Percentiles rank a stretch among this genome's conserved stretches.
Evolutionary conservation across 2,797 vertebrate genomes (phyloP).

Genomic region (Perodicticus potto): DNA sequence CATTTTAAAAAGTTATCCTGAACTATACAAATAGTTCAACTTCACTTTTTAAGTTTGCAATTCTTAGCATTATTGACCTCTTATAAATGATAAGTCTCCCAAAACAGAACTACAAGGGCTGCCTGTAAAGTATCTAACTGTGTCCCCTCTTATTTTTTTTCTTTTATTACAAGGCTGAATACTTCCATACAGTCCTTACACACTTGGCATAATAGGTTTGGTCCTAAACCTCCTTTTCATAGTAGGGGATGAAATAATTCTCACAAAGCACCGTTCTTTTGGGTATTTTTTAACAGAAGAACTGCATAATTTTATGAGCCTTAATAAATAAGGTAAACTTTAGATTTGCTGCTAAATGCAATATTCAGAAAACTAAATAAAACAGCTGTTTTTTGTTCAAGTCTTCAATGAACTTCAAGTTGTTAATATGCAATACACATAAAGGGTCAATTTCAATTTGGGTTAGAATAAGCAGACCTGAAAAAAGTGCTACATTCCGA

Average conservation of each 20-base stretch:
- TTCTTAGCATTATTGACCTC: constrained; percentile 38
- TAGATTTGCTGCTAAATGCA: constrained; percentile 41
- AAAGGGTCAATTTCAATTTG: constrained; percentile 9
- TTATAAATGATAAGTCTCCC: constrained; percentile 23
- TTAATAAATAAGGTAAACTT: constrained; percentile 25
- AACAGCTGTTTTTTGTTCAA: constrained; percentile 48
- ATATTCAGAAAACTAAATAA: constrained; percentile 46
- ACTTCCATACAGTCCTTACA: too few relatives aligned
- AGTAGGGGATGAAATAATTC: neutral
- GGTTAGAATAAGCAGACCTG: constrained; percentile 31
- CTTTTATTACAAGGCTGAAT: too few relatives aligned
- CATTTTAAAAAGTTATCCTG: constrained; percentile 25
- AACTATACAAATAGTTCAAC: neutral
- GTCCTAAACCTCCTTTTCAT: neutral
- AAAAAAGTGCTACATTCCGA: neutral
- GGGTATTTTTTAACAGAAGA: constrained; percentile 28
- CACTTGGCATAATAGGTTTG: neutral
- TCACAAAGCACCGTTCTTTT: constrained; percentile 39
- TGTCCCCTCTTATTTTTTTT: too few relatives aligned
- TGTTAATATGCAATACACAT: constrained; percentile 18
- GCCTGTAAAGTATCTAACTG: too few relatives aligned
- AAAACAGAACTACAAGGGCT: constrained; percentile 18
- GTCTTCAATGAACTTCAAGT: constrained; percentile 34
- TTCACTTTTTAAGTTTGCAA: neutral
- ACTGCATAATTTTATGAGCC: constrained; percentile 16